Base-by-base conservation (phyloP, 1,140 invertebrate species). In the Papilio dardanus region DNA sequence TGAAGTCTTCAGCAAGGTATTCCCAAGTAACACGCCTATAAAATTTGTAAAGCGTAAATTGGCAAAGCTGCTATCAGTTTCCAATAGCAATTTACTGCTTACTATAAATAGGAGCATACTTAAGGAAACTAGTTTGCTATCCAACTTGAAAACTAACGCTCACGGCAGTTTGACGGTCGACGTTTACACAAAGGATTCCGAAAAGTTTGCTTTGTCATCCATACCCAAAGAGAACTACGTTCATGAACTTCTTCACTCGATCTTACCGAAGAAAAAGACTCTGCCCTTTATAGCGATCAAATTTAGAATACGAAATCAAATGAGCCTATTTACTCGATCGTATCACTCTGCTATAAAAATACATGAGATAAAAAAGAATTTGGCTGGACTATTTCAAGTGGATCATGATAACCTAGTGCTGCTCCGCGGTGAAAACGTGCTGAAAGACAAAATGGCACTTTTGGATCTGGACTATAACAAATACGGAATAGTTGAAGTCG, bases 401-500 rank as follows among this genome's bases (percentile, higher is more conserved):
- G 87, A 89, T 21, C 86, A 81, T 5, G 85, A 88, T 28, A 88
- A 87, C 66, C 73, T 94, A 24, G 85, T 94, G 3, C 66, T 93
- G 7, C 75, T 93, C 33, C 82, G 91, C 78, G 85, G 85, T 71
- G 89, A 93, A 40, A 76, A 79, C 21, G 84, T 87, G 5, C 62
- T 94, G 14, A 89, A 90, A 76, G 92, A 94, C 76, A 83, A 88
- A 2, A 89, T 91, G 83, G 81, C 86, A 12, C 76, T 94, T 50
- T 76, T 87, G 37, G 91, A 93, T 74, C 81, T 94, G 21, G 93
- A 93, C 76, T 93, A 93, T 71, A 92, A 94, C 79, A 91, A 90
- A 74, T 94, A 92, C 81, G 93, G 93, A 28, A 93, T 93, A 76
- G 84, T 88, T 14, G 92, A 94, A 66, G 85, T 93, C n/a, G 92